Evolutionary conservation across 2,113 vertebrate genomes (phyloP).

Genomic region (Dendropsophus ebraccatus): DNA sequence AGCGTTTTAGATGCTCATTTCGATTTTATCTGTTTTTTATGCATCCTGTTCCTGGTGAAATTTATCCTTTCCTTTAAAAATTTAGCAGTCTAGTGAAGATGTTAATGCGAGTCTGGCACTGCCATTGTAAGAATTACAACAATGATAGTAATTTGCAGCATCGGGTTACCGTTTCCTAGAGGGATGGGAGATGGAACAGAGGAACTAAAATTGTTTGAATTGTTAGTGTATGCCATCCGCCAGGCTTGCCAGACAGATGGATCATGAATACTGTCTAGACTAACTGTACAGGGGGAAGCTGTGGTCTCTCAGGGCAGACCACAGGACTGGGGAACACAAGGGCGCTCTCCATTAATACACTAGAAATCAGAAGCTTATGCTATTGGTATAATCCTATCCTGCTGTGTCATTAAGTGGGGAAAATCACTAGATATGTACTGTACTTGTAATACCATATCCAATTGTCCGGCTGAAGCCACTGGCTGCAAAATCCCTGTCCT

Average conservation of each 20-base stretch:
- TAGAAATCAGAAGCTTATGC: slow-evolving; percentile 65
- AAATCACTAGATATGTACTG: background rate
- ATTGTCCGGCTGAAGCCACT: background rate
- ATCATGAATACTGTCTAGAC: slow-evolving; percentile 99
- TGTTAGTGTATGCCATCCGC: slow-evolving; percentile 90
- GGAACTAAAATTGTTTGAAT: slow-evolving; percentile 77
- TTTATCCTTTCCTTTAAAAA: slow-evolving; percentile 90
- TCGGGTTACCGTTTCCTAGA: slow-evolving; percentile 82
- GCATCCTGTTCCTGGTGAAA: slow-evolving; percentile 79
- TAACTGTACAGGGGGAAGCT: slow-evolving; percentile 74
- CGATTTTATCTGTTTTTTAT: slow-evolving; percentile 70
- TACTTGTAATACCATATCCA: background rate
- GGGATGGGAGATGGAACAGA: slow-evolving; percentile 71
- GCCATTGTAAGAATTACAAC: slow-evolving; percentile 85
- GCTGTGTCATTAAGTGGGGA: background rate
- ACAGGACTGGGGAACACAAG: slow-evolving; percentile 76
- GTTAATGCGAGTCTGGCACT: slow-evolving; percentile 93
- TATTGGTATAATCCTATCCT: slow-evolving; percentile 44
- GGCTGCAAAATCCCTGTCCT: no score
- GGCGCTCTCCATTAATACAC: slow-evolving; percentile 71
- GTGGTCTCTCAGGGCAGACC: slow-evolving; percentile 80
- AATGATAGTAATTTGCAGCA: slow-evolving; percentile 93
- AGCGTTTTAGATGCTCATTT: slow-evolving; percentile 72
- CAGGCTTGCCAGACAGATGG: slow-evolving; percentile 95
- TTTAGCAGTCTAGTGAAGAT: slow-evolving; percentile 92